Evolutionary conservation across 1,140 invertebrate species (phyloP).

Genomic region (Dufourea novaeangliae): DNA sequence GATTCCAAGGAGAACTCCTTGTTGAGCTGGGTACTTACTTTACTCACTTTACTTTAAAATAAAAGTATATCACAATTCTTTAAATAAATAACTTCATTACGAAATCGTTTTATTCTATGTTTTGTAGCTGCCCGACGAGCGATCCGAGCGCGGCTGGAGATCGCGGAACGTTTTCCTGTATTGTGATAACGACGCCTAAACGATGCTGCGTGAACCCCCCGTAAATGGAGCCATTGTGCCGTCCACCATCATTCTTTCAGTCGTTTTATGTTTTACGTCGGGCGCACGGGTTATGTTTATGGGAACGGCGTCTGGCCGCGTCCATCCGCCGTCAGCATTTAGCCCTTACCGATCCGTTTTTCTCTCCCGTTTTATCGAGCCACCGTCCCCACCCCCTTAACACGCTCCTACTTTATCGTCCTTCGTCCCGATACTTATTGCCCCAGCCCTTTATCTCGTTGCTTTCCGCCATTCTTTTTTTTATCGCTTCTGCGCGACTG

Average conservation of each 20-base stretch:
- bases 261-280: slow-evolving; percentile 45
- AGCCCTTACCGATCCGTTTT: slow-evolving; percentile 20
- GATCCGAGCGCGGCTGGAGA: neutral
- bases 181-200: slow-evolving; percentile 45
- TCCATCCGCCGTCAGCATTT: slow-evolving; percentile 26
- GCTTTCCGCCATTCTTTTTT: neutral
- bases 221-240: slow-evolving; percentile 35
- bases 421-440: slow-evolving; percentile 16
- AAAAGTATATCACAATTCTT: no score
- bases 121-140: no score
- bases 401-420: neutral
- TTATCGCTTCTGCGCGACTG: slow-evolving; percentile 23
- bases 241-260: slow-evolving; percentile 34
- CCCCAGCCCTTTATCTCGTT: slow-evolving; percentile 6
- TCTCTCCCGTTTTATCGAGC: slow-evolving; percentile 1
- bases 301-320: slow-evolving; percentile 30
- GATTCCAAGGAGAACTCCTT: no score
- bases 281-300: slow-evolving; percentile 35
- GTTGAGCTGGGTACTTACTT: no score
- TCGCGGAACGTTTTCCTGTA: neutral
- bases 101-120: no score
- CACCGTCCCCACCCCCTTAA: no score
- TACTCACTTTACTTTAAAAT: no score
- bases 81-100: no score
- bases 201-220: neutral